Evolutionary conservation across 1,140 invertebrate genomes (phyloP).

Genomic region (Brachionus rotundiformis): DNA sequence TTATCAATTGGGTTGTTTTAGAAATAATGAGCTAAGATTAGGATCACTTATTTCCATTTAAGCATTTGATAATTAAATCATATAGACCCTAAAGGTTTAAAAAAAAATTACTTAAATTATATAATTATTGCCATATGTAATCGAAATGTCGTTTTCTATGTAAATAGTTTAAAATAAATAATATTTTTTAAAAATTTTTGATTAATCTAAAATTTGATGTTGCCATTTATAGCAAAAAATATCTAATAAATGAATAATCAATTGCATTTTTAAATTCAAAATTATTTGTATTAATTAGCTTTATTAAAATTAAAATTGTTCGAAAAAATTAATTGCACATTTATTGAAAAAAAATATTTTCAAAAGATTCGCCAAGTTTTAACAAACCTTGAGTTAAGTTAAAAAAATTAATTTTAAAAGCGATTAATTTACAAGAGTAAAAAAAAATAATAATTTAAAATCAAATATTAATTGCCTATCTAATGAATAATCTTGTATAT

Average conservation of each 20-base stretch:
- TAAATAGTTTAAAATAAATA: too few species aligned
- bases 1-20: neutral
- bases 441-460: neutral
- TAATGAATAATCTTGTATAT: neutral
- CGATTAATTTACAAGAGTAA: neutral
- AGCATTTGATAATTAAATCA: neutral
- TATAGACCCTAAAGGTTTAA: conserved; percentile 5
- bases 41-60: neutral
- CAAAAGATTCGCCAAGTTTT: too few species aligned
- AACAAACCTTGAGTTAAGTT: neutral
- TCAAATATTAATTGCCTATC: neutral
- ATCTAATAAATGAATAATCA: too few species aligned
- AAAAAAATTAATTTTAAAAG: neutral
- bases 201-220: too few species aligned
- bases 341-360: too few species aligned
- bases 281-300: too few species aligned
- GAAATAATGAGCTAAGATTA: neutral
- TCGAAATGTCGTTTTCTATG: neutral
- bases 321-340: too few species aligned
- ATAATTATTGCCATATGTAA: neutral
- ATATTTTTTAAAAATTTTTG: too few species aligned
- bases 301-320: too few species aligned
- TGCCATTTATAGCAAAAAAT: too few species aligned
- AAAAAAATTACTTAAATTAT: neutral
- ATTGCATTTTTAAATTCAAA: too few species aligned